Conservation (phyloP, 2,888 invertebrate genomes). For the Metellina segmentata region DNA sequence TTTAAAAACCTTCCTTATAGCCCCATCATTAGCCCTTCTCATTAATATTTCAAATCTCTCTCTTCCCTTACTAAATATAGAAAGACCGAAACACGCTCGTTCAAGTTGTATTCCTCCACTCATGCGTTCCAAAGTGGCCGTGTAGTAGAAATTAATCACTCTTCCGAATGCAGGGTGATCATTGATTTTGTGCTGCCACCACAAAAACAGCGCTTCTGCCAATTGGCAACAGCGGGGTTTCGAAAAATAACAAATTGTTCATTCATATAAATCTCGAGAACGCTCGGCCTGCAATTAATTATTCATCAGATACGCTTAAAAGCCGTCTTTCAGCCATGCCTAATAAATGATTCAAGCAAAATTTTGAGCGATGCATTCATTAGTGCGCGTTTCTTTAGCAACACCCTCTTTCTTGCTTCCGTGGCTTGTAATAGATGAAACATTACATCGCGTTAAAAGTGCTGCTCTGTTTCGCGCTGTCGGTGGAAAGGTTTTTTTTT, state of each 20-base stretch:
- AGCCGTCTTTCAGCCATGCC: not conserved
- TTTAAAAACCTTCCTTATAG: not conserved
- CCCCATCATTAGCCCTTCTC: not conserved
- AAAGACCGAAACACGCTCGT: not conserved
- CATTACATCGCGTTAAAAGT: conserved; percentile 10
- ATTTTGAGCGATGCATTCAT: conserved; percentile 40
- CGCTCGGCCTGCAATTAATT: conserved; percentile 25
- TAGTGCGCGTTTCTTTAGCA: conserved; percentile 9
- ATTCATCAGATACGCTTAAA: conserved; percentile 43
- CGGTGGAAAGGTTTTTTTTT: not conserved
- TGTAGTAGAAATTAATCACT: conserved; percentile 23
- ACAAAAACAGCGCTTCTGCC: conserved; percentile 6
- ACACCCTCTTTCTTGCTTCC: not conserved
- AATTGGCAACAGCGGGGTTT: conserved; percentile 15
- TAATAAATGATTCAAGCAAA: conserved; percentile 24
- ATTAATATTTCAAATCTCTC: conserved; percentile 17
- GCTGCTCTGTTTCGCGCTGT: not conserved
- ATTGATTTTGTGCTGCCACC: conserved; percentile 10
- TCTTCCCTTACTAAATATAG: not conserved
- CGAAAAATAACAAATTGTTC: not conserved
- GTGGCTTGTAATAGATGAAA: conserved; percentile 2
- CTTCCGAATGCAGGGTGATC: not conserved
- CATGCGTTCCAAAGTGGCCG: not conserved
- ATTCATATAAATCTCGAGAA: conserved; percentile 25
- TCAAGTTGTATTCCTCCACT: not conserved